These are phyloP conservation scores for Gastrophysa polygoni DNA, from an alignment of 2,888 invertebrate species.

Conservation along the genomic window DNA sequence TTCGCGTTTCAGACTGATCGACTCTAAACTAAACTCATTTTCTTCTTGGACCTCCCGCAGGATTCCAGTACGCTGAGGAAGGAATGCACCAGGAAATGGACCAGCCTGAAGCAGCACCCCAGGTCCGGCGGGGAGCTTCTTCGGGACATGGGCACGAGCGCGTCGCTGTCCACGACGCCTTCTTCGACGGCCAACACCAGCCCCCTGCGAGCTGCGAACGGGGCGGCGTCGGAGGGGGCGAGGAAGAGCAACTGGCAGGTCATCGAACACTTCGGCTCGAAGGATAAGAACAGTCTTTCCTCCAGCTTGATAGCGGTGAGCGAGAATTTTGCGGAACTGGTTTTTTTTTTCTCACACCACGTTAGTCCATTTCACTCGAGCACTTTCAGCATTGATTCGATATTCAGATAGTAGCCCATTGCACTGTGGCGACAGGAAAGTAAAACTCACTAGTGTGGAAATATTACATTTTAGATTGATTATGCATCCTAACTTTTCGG, in stretches of 20 bases:
- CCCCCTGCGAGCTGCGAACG: constrained; percentile 42
- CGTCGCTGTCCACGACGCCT: constrained; percentile 44
- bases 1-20: too few relatives aligned
- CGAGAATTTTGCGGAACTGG: too few relatives aligned
- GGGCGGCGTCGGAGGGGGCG: constrained; percentile 62
- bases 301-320: constrained; percentile 70
- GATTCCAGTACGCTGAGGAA: constrained; percentile 51
- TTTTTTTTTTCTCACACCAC: too few relatives aligned
- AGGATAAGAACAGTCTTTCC: constrained; percentile 65
- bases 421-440: too few relatives aligned
- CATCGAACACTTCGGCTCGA: constrained; percentile 80
- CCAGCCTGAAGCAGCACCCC: constrained; percentile 61
- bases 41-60: constrained; percentile 47
- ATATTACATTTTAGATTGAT: too few relatives aligned
- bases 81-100: constrained; percentile 58
- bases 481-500: too few relatives aligned
- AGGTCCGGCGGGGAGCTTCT: constrained; percentile 19
- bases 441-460: too few relatives aligned
- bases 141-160: constrained; percentile 44
- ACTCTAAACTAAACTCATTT: constrained; percentile 7
- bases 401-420: too few relatives aligned
- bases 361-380: too few relatives aligned
- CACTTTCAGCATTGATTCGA: too few relatives aligned
- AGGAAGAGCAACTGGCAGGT: constrained; percentile 91
- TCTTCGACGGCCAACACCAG: constrained; percentile 49